A percentile compares a stretch with the other conserved stretches of the same genome.
Conservation (phyloP, 2,888 invertebrate genomes). For the Actias luna region DNA sequence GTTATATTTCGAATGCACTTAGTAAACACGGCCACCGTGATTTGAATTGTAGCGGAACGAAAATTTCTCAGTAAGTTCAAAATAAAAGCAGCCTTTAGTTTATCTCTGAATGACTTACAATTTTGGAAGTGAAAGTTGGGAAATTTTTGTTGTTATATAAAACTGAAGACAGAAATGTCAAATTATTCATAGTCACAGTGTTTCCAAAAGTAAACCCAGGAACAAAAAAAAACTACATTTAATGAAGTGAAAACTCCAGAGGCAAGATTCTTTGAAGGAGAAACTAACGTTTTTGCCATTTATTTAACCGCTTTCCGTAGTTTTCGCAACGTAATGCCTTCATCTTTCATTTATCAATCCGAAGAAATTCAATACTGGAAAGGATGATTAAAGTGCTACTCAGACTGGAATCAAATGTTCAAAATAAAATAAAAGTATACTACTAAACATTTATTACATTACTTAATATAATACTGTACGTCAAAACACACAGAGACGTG, state of each 20-base stretch:
- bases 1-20: too few species aligned
- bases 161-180: background rate
- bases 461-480: too few species aligned
- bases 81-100: too few species aligned
- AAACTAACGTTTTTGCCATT: slow-evolving; percentile 7
- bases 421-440: too few species aligned
- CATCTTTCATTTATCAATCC: slow-evolving; percentile 11
- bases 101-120: too few species aligned
- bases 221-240: slow-evolving; percentile 1
- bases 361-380: background rate
- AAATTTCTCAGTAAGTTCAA: too few species aligned
- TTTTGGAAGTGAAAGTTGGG: background rate
- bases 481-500: too few species aligned
- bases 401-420: too few species aligned
- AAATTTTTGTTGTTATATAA: background rate
- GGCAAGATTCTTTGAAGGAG: background rate
- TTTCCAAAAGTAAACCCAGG: background rate
- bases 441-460: too few species aligned
- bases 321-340: slow-evolving; percentile 11
- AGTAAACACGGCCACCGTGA: too few species aligned
- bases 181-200: background rate
- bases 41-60: too few species aligned
- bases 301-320: background rate
- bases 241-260: slow-evolving; percentile 1
- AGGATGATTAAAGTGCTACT: background rate